These are phyloP conservation scores for Tinamus guttatus DNA, from an alignment of 2,113 vertebrate genomes.

Conservation along the genomic window DNA sequence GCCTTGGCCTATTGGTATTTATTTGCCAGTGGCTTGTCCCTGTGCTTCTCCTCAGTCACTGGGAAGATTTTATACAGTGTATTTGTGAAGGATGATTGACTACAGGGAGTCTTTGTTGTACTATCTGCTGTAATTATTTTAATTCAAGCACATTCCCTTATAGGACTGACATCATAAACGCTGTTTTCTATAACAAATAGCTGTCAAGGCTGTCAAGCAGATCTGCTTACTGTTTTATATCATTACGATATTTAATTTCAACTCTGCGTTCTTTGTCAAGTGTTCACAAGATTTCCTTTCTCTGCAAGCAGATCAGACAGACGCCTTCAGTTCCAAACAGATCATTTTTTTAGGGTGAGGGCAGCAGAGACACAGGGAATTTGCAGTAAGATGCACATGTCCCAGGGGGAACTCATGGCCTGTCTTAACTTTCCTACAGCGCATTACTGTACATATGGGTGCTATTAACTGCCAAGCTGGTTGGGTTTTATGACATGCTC, in stretches of 20 bases:
- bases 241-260: constrained; percentile 81
- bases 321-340: not conserved
- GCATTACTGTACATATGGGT: not conserved
- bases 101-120: constrained; percentile 76
- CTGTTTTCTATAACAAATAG: constrained; percentile 80
- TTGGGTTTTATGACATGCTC: not conserved
- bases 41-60: not conserved
- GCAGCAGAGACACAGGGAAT: not conserved
- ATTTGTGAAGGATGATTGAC: constrained; percentile 75
- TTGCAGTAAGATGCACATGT: not conserved
- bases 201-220: constrained; percentile 80
- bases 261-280: constrained; percentile 53
- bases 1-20: not conserved
- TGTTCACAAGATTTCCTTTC: constrained; percentile 60
- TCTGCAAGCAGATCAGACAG: constrained; percentile 45
- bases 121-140: constrained; percentile 79
- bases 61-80: constrained; percentile 32
- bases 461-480: not conserved
- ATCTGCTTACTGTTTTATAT: constrained; percentile 80
- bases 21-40: not conserved
- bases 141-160: constrained; percentile 77
- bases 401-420: not conserved
- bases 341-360: constrained; percentile 6
- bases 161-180: constrained; percentile 79
- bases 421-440: not conserved